These are phyloP conservation scores for Albula glossodonta DNA, from an alignment of 2,113 vertebrate species.

Conservation along the genomic window DNA sequence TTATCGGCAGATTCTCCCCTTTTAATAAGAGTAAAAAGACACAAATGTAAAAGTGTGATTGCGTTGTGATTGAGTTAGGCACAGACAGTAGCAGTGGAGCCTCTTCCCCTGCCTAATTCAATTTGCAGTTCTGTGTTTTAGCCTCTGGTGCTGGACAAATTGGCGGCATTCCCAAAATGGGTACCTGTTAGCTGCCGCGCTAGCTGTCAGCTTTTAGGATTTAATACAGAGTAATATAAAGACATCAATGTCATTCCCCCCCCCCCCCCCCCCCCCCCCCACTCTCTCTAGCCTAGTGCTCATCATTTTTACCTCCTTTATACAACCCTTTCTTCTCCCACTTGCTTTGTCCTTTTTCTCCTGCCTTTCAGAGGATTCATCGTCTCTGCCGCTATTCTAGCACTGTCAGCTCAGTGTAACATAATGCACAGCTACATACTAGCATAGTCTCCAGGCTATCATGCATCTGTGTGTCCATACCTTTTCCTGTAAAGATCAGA, in stretches of 20 bases:
- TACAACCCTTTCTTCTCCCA: not conserved
- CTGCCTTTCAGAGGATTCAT: not conserved
- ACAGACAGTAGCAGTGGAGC: not conserved
- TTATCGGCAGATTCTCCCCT: no score
- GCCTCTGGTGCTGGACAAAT: not conserved
- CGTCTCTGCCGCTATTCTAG: no score
- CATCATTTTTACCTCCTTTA: not conserved
- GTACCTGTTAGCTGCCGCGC: conserved; percentile 3
- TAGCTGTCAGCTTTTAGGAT: conserved; percentile 7
- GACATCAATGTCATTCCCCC: conserved; percentile 1
- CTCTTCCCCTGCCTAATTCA: conserved; percentile 12
- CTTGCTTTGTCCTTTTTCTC: not conserved
- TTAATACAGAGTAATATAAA: conserved; percentile 24
- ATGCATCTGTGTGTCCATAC: no score
- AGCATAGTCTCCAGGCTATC: no score
- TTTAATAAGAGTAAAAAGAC: no score
- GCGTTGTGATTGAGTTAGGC: not conserved
- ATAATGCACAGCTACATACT: no score
- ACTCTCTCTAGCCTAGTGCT: not conserved
- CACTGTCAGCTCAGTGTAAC: no score
- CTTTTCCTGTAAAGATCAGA: no score
- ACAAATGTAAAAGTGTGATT: not conserved
- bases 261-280: not conserved
- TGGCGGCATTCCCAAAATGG: conserved; percentile 17
- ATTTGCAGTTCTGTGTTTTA: conserved; percentile 18